These are phyloP conservation scores for Perognathus longimembris DNA, from an alignment of 2,113 vertebrate species.

Conservation along the genomic window DNA sequence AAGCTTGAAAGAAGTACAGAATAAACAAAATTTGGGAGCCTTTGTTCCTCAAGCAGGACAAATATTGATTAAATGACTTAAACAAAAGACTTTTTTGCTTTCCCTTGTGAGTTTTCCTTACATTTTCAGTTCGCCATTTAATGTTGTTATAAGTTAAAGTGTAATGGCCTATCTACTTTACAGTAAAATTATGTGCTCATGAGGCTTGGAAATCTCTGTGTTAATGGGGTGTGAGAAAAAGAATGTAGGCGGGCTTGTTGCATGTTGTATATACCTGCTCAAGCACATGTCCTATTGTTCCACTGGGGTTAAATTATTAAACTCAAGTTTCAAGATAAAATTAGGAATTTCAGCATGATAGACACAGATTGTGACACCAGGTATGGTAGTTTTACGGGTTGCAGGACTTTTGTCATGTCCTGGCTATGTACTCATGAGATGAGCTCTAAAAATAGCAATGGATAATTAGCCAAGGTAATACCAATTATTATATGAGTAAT, in stretches of 20 bases:
- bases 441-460: not conserved
- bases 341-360: not conserved
- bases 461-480: not conserved
- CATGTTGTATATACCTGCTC: not conserved
- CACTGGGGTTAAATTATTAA: not conserved
- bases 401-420: accelerated
- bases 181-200: not conserved
- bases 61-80: not conserved
- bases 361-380: not conserved
- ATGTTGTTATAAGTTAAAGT: not conserved
- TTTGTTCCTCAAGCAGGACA: not conserved
- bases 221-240: not conserved
- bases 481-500: not conserved
- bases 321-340: not conserved
- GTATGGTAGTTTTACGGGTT: not conserved
- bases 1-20: not conserved
- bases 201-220: not conserved
- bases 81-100: not conserved
- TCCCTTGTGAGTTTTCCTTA: not conserved
- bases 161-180: not conserved
- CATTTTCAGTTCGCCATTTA: not conserved
- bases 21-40: no score
- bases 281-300: not conserved
- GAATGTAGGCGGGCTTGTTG: not conserved
- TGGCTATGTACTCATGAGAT: not conserved